Percentiles rank a stretch among this genome's conserved stretches.
Evolutionary conservation across 2,797 vertebrate genomes (phyloP).

Genomic region (Capromys pilorides): DNA sequence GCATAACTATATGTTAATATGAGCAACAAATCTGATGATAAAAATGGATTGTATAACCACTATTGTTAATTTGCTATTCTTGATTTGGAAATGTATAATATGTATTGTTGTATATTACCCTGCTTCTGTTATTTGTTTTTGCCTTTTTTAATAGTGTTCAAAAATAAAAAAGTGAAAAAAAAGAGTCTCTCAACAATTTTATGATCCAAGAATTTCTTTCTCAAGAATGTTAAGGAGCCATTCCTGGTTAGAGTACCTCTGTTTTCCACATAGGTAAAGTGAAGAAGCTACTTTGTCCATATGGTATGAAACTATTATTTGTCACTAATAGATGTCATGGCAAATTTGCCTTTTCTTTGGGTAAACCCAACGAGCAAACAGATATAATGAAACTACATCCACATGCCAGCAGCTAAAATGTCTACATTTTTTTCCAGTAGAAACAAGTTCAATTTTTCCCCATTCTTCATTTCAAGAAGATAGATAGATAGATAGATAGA

Average conservation of each 20-base stretch:
- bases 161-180: too few species aligned
- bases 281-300: not conserved
- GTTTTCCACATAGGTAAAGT: too few species aligned
- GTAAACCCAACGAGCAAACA: not conserved
- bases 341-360: not conserved
- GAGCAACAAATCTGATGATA: too few species aligned
- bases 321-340: not conserved
- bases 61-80: too few species aligned
- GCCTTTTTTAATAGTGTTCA: too few species aligned
- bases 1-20: too few species aligned
- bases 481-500: too few species aligned
- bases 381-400: not conserved
- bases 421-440: not conserved
- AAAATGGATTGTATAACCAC: too few species aligned
- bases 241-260: not conserved
- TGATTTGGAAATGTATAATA: too few species aligned
- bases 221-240: not conserved
- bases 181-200: not conserved
- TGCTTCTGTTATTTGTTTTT: too few species aligned
- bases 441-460: not conserved
- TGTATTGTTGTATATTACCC: too few species aligned
- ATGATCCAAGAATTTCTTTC: not conserved
- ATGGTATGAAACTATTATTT: not conserved
- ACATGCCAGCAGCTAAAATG: not conserved
- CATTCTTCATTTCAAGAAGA: not conserved